These are phyloP conservation scores for Phainopepla nitens DNA, from an alignment of 2,113 vertebrate genomes.

Conservation along the genomic window DNA sequence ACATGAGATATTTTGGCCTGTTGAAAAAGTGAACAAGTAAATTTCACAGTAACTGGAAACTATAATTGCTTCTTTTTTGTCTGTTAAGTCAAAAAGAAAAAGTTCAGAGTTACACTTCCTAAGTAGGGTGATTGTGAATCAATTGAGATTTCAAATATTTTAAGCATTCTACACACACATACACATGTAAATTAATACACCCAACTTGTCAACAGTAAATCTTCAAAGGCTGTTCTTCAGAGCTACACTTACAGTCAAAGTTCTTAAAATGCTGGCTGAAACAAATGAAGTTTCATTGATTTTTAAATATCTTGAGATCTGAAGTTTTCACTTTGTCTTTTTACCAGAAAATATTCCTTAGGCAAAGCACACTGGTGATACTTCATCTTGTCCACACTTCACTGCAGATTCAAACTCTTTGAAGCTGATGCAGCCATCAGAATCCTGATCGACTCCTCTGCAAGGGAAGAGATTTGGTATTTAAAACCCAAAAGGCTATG, in stretches of 20 bases:
- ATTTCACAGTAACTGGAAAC: background rate
- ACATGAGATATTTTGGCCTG: background rate
- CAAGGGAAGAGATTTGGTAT: conserved; percentile 19
- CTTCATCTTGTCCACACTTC: conserved; percentile 60
- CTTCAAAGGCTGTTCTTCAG: conserved; percentile 47
- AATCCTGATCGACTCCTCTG: conserved; percentile 78
- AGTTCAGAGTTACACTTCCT: background rate
- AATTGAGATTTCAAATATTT: conserved; percentile 47
- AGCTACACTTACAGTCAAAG: conserved; percentile 5
- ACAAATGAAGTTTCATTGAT: conserved; percentile 53
- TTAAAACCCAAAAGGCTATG: conserved; percentile 13
- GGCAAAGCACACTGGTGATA: background rate
- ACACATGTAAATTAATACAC: conserved; percentile 50
- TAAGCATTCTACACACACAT: conserved; percentile 45
- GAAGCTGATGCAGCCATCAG: conserved; percentile 76
- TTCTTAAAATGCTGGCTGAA: conserved; percentile 39
- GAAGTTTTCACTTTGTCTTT: conserved; percentile 39
- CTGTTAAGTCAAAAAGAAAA: background rate
- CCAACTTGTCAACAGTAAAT: conserved; percentile 45
- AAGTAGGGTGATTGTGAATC: background rate
- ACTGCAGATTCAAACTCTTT: conserved; percentile 79
- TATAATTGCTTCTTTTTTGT: background rate
- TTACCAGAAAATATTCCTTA: conserved; percentile 29
- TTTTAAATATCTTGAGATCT: conserved; percentile 49
- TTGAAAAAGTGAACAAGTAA: background rate